These are phyloP conservation scores for Acrocephalus scirpaceus DNA, from an alignment of 2,797 vertebrate species.

Conservation along the genomic window DNA sequence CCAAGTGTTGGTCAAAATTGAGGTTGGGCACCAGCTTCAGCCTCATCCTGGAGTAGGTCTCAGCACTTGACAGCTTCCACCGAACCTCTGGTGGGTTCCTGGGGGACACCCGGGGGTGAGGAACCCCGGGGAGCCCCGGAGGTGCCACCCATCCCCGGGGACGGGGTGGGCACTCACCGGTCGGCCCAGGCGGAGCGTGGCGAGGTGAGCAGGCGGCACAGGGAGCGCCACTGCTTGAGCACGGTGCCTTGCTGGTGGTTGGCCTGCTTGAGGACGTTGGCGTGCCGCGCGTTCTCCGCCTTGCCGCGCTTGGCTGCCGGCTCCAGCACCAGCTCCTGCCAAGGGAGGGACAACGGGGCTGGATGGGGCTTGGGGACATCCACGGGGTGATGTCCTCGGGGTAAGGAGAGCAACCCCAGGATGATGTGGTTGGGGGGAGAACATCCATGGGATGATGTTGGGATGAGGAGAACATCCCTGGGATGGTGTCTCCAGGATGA, in stretches of 20 bases:
- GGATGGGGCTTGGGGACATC: neutral
- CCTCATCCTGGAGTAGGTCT: conserved; percentile 97
- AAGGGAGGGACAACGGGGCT: neutral
- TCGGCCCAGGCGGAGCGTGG: conserved; percentile 90
- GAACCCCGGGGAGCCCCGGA: rapidly evolving
- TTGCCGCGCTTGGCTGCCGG: conserved; percentile 80
- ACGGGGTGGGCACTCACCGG: conserved; percentile 63
- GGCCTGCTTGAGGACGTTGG: conserved; percentile 83
- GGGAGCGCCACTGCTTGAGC: conserved; percentile 88
- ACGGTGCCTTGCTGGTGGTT: conserved; percentile 85
- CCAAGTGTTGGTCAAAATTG: conserved; percentile 85
- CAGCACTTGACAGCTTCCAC: conserved; percentile 90
- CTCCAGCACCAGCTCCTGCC: conserved; percentile 88
- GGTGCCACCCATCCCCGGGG: rapidly evolving
- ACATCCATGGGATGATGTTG: rapidly evolving
- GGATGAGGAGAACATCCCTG: neutral
- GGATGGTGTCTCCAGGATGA: neutral
- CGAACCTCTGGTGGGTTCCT: conserved; percentile 83
- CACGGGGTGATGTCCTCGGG: rapidly evolving
- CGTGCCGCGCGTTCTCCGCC: conserved; percentile 84
- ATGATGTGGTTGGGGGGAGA: neutral
- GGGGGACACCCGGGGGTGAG: neutral
- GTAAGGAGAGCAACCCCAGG: neutral
- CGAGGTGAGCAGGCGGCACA: conserved; percentile 85
- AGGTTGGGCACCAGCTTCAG: conserved; percentile 94